Evolutionary conservation across 1,140 invertebrate genomes (phyloP).

Genomic region (Lepidurus arcticus): DNA sequence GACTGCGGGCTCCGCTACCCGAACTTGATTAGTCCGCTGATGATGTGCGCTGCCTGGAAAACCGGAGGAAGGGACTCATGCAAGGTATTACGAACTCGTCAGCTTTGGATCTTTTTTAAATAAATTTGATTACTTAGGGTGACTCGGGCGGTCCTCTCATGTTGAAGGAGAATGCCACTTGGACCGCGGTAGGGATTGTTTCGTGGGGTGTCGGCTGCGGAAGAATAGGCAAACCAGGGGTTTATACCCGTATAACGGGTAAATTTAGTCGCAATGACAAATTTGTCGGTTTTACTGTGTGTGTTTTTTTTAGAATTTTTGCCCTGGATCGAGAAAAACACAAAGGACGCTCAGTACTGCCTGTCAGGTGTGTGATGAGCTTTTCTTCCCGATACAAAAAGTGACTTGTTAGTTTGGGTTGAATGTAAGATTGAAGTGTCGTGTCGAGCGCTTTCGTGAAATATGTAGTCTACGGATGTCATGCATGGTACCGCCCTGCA

Average conservation of each 20-base stretch:
- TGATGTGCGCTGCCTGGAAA: conserved; percentile 81
- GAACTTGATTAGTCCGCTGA: conserved; percentile 63
- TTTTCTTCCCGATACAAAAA: not conserved
- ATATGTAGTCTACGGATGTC: not conserved
- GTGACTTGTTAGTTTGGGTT: not conserved
- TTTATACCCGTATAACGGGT: not conserved
- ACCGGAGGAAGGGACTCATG: conserved; percentile 80
- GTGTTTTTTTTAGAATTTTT: conserved; percentile 21
- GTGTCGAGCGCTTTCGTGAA: not conserved
- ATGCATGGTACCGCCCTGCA: conserved; percentile 8
- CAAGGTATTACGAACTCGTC: conserved; percentile 50
- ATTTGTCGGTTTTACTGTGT: not conserved
- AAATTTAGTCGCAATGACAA: not conserved
- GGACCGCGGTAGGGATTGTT: not conserved
- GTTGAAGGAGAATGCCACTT: not conserved
- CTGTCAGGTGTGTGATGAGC: not conserved
- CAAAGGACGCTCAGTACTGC: conserved; percentile 17
- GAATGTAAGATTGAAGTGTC: not conserved
- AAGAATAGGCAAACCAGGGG: not conserved
- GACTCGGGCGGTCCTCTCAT: not conserved
- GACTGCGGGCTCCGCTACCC: not conserved
- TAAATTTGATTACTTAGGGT: not conserved
- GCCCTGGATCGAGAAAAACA: conserved; percentile 26
- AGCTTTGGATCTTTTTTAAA: not conserved
- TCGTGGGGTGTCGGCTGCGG: not conserved